Evolutionary conservation across 1,140 invertebrate genomes (phyloP).

Genomic region (Geopemphigus sp.): DNA sequence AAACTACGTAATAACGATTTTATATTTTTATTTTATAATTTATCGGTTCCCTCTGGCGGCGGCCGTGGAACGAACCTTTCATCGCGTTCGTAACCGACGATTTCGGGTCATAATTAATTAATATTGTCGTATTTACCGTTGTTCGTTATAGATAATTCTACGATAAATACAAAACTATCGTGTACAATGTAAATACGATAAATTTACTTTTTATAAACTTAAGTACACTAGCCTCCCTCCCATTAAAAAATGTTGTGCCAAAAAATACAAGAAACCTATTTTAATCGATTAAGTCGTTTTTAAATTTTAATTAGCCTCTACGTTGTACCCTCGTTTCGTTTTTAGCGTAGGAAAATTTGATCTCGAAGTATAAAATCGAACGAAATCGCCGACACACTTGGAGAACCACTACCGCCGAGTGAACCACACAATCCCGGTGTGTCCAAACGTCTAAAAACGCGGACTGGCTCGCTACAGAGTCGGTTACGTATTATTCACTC

Average conservation of each 20-base stretch:
- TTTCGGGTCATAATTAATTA: not conserved
- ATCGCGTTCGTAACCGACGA: not conserved
- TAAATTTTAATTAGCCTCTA: too few species aligned
- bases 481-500: too few species aligned
- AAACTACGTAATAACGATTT: not conserved
- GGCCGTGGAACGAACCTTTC: not conserved
- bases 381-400: too few species aligned
- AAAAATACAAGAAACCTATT: not conserved
- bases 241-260: conserved; percentile 8
- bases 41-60: not conserved
- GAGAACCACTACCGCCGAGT: too few species aligned
- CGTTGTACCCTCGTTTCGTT: too few species aligned
- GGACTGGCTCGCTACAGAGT: too few species aligned
- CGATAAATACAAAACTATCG: not conserved
- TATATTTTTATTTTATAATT: conserved; percentile 18
- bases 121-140: not conserved
- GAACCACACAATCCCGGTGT: too few species aligned
- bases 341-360: too few species aligned
- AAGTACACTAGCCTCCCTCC: not conserved
- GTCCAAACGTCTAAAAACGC: too few species aligned
- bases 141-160: not conserved
- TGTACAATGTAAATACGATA: conserved; percentile 16
- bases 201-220: conserved; percentile 5
- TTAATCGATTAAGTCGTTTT: too few species aligned
- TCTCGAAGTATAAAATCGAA: too few species aligned